phyloP scores from a whole-genome alignment of 2,113 vertebrate species.

The Platycercus adscitus region DNA sequence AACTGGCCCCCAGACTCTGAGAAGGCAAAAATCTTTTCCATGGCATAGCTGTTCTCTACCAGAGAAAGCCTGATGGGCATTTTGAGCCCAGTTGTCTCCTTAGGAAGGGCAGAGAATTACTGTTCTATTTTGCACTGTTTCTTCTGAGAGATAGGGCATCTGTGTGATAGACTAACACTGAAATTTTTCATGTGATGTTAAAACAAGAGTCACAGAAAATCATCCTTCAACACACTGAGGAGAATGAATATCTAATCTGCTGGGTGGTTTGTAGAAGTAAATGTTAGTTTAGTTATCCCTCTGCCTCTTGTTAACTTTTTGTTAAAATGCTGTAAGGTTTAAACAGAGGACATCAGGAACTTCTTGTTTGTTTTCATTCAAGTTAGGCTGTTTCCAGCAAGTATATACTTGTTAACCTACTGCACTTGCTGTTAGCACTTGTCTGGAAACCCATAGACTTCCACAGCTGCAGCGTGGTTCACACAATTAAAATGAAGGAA shows the following conservation, averaged over 20 bases:
- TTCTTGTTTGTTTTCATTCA: neutral
- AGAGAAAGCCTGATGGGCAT: neutral
- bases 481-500: constrained; percentile 10
- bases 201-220: neutral
- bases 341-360: neutral
- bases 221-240: neutral
- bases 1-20: neutral
- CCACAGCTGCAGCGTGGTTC: neutral
- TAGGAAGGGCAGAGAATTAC: neutral
- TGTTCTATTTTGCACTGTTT: neutral
- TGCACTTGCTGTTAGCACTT: neutral
- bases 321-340: neutral
- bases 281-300: neutral
- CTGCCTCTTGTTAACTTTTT: neutral
- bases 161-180: neutral
- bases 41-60: neutral
- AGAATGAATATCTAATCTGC: neutral
- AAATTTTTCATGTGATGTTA: neutral
- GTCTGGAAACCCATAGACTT: neutral
- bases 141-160: neutral
- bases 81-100: neutral
- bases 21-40: neutral
- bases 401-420: neutral
- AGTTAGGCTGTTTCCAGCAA: neutral
- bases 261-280: neutral